Percentiles rank a stretch among this genome's conserved stretches.
Evolutionary conservation across 2,888 invertebrate species (phyloP).

Genomic region (Hypsopygia costalis): DNA sequence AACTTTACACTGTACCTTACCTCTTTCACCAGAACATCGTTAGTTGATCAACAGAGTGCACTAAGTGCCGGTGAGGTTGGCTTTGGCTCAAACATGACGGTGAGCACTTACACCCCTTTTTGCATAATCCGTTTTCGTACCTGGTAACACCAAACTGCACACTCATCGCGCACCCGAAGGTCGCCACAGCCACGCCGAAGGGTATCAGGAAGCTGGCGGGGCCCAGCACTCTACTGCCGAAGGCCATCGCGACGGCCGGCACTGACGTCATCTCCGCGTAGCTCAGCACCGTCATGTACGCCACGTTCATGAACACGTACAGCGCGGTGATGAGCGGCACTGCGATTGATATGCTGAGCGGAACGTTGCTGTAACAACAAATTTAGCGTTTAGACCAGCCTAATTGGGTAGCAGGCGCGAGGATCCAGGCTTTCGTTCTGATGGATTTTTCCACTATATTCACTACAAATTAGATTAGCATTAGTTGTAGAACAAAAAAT

Average conservation of each 20-base stretch:
- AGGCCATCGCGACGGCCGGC: slow-evolving; percentile 90
- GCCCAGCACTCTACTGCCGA: slow-evolving; percentile 84
- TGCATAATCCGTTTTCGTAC: no score
- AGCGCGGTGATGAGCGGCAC: slow-evolving; percentile 89
- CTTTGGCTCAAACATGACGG: no score
- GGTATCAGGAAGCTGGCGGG: slow-evolving; percentile 85
- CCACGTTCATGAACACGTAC: slow-evolving; percentile 91
- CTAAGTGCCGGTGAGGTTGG: no score
- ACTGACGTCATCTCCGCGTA: slow-evolving; percentile 86
- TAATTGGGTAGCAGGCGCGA: neutral
- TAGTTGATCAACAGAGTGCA: no score
- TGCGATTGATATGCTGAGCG: slow-evolving; percentile 88
- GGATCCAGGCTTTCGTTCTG: no score
- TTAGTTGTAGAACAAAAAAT: no score
- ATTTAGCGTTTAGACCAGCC: neutral
- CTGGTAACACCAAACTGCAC: slow-evolving; percentile 88
- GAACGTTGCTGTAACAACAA: slow-evolving; percentile 84
- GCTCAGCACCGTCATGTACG: slow-evolving; percentile 91
- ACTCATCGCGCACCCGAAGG: slow-evolving; percentile 89
- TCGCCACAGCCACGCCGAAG: slow-evolving; percentile 87
- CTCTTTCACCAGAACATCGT: no score
- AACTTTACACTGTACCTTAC: no score
- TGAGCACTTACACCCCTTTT: no score
- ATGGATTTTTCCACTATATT: no score
- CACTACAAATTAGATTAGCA: no score